These are phyloP conservation scores for Coturnix japonica DNA, from an alignment of 2,113 vertebrate genomes.

Conservation along the genomic window DNA sequence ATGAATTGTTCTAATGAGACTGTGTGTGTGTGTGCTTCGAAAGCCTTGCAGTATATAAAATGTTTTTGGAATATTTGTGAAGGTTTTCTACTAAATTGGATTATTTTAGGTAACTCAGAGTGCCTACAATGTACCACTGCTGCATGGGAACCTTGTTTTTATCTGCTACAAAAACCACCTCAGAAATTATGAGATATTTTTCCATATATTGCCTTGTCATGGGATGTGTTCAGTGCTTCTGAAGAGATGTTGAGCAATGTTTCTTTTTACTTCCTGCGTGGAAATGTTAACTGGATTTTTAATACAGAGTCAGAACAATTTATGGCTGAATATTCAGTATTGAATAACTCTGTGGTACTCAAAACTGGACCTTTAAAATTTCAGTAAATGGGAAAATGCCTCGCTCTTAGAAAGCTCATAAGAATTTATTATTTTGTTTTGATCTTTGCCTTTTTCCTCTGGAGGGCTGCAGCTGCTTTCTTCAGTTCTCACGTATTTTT, in stretches of 20 bases:
- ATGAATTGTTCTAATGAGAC: not conserved
- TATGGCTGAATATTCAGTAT: not conserved
- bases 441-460: slow-evolving; percentile 17
- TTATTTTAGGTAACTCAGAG: not conserved
- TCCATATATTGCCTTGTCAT: not conserved
- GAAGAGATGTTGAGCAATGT: not conserved
- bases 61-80: not conserved
- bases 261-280: not conserved
- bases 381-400: not conserved
- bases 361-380: not conserved
- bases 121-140: not conserved
- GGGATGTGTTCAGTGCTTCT: not conserved
- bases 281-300: not conserved
- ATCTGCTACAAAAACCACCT: not conserved
- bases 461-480: slow-evolving; percentile 48
- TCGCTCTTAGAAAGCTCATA: not conserved
- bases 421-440: slow-evolving; percentile 7
- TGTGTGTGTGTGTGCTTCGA: not conserved
- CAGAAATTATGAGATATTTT: no score
- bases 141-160: not conserved
- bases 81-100: not conserved
- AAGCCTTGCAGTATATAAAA: not conserved
- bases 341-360: not conserved
- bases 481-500: not conserved
- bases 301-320: not conserved